phyloP scores from a whole-genome alignment of 2,797 vertebrate species.

The Bovichtus variegatus region DNA sequence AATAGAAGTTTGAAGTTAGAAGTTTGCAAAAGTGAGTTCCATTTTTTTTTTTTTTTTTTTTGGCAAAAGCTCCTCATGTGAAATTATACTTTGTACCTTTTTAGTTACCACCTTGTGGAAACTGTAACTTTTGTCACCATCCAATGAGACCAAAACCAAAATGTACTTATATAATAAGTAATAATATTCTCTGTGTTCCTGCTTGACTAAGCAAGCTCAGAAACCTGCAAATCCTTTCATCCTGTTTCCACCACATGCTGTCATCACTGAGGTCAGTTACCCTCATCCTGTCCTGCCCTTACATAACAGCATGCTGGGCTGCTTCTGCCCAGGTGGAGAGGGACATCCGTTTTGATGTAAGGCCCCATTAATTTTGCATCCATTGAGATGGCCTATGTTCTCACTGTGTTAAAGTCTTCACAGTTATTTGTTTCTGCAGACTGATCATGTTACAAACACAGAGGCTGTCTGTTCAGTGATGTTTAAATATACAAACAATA shows the following conservation, averaged over 20 bases:
- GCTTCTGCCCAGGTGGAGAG: slow-evolving; percentile 33
- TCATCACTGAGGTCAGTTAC: slow-evolving; percentile 69
- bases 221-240: slow-evolving; percentile 80
- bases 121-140: background rate
- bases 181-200: slow-evolving; percentile 22
- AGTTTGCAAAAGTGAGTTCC: background rate
- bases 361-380: background rate
- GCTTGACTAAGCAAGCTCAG: slow-evolving; percentile 64
- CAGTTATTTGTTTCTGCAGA: background rate
- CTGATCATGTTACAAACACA: background rate
- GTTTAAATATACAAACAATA: too few species aligned
- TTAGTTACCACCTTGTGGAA: background rate
- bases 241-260: slow-evolving; percentile 73
- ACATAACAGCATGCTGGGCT: slow-evolving; percentile 48
- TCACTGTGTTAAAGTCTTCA: background rate
- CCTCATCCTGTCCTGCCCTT: slow-evolving; percentile 55
- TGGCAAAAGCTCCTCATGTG: background rate
- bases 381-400: background rate
- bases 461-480: background rate
- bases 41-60: too few species aligned
- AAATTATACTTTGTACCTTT: background rate
- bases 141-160: background rate
- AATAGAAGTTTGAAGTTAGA: background rate
- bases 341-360: slow-evolving; percentile 6
- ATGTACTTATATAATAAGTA: background rate